These are phyloP conservation scores for Ciconia maguari DNA, from an alignment of 2,113 vertebrate genomes.

Conservation along the genomic window DNA sequence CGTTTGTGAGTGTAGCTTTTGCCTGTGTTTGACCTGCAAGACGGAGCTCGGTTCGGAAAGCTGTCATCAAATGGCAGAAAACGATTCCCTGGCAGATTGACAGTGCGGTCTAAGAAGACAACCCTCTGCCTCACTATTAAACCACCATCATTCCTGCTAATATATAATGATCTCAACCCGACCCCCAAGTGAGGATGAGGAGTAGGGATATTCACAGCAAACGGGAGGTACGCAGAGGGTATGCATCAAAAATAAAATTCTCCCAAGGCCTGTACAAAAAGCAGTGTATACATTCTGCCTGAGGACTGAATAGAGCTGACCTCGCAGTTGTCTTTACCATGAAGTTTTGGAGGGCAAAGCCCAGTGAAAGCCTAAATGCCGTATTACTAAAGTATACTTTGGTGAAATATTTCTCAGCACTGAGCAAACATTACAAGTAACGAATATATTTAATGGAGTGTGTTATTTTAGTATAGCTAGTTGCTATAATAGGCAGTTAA, in stretches of 20 bases:
- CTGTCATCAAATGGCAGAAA: background rate
- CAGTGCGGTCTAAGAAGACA: too few species aligned
- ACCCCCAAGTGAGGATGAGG: background rate
- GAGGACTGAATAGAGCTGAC: background rate
- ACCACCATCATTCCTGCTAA: background rate
- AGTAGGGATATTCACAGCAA: background rate
- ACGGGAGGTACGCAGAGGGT: rapidly evolving
- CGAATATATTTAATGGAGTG: slow-evolving; percentile 64
- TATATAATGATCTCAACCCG: background rate
- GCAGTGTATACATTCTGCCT: background rate
- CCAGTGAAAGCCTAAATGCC: background rate
- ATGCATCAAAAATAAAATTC: background rate
- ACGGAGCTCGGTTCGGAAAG: background rate
- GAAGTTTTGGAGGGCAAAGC: slow-evolving; percentile 38
- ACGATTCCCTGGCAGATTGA: rapidly evolving
- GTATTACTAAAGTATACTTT: background rate
- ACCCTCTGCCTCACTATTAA: background rate
- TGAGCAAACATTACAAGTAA: slow-evolving; percentile 62
- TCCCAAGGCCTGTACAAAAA: background rate
- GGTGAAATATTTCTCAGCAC: slow-evolving; percentile 46
- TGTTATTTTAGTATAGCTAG: slow-evolving; percentile 68
- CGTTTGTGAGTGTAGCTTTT: background rate
- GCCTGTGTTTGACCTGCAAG: background rate
- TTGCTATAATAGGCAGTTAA: slow-evolving; percentile 50
- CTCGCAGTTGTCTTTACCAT: background rate